Evolutionary conservation across 2,113 vertebrate species (phyloP).

Genomic region (Ariopsis seemanni): DNA sequence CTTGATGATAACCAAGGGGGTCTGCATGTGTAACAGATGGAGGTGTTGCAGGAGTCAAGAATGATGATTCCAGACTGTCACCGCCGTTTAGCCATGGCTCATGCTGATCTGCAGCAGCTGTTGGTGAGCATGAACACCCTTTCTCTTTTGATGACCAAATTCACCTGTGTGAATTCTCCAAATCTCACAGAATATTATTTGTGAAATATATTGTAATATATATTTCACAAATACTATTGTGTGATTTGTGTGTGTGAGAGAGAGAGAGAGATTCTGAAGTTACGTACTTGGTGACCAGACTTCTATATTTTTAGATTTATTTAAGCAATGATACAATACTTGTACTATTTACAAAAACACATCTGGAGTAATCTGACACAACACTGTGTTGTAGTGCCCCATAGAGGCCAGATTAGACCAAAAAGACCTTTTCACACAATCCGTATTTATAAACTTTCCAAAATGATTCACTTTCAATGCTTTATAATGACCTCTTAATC

Average conservation of each 20-base stretch:
- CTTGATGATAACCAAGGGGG: constrained; percentile 58
- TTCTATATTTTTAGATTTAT: background rate
- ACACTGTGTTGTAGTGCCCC: background rate
- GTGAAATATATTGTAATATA: too few relatives aligned
- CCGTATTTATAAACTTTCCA: background rate
- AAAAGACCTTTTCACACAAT: background rate
- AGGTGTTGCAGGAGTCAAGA: constrained; percentile 88
- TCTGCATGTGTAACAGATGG: constrained; percentile 73
- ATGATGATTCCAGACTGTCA: constrained; percentile 98
- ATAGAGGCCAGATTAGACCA: background rate
- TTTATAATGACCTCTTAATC: background rate
- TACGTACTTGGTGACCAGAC: background rate
- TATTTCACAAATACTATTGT: too few relatives aligned
- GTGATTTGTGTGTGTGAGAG: too few relatives aligned
- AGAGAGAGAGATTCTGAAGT: background rate
- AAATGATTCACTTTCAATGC: background rate
- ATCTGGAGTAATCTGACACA: background rate
- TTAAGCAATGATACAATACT: background rate
- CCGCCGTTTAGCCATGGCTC: constrained; percentile 83
- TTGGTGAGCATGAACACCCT: constrained; percentile 76
- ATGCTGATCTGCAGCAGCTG: constrained; percentile 82
- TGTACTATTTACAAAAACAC: background rate
- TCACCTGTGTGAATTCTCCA: too few relatives aligned
- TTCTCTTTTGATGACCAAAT: background rate
- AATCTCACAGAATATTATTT: too few relatives aligned